Evolutionary conservation across 2,888 invertebrate species (phyloP).

Genomic region (Meliscaeva auricollis): DNA sequence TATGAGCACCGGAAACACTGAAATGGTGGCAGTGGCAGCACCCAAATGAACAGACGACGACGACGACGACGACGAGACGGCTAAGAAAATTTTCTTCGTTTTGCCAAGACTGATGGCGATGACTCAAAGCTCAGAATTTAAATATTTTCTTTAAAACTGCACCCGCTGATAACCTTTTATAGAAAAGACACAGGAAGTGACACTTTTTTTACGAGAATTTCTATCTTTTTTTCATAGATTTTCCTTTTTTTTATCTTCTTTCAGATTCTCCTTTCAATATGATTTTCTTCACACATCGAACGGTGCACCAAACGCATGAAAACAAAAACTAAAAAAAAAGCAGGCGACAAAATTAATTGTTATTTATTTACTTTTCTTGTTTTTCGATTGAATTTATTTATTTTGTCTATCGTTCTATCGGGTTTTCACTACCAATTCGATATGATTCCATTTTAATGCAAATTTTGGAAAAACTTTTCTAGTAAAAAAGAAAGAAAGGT

Average conservation of each 20-base stretch:
- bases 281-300: conserved; percentile 61
- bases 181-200: conserved; percentile 65
- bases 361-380: conserved; percentile 43
- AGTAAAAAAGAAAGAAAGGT: conserved; percentile 22
- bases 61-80: conserved; percentile 31
- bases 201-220: conserved; percentile 64
- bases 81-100: conserved; percentile 39
- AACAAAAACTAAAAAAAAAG: conserved; percentile 10
- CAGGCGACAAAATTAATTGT: conserved; percentile 47
- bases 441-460: conserved; percentile 50
- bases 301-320: conserved; percentile 35
- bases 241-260: conserved; percentile 19
- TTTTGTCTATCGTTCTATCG: conserved; percentile 29
- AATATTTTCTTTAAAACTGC: conserved; percentile 32
- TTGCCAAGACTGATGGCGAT: conserved; percentile 17
- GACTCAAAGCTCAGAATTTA: conserved; percentile 62
- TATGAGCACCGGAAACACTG: conserved; percentile 65
- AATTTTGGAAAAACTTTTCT: conserved; percentile 21
- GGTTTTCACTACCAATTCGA: conserved; percentile 19
- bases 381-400: not conserved
- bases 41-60: conserved; percentile 45
- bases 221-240: conserved; percentile 29
- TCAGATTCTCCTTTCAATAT: conserved; percentile 60
- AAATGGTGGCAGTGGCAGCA: conserved; percentile 64
- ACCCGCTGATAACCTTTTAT: conserved; percentile 69